Percentiles rank a stretch among this genome's conserved stretches.
phyloP scores from a whole-genome alignment of 2,888 invertebrate species.

The Noctua comes region DNA sequence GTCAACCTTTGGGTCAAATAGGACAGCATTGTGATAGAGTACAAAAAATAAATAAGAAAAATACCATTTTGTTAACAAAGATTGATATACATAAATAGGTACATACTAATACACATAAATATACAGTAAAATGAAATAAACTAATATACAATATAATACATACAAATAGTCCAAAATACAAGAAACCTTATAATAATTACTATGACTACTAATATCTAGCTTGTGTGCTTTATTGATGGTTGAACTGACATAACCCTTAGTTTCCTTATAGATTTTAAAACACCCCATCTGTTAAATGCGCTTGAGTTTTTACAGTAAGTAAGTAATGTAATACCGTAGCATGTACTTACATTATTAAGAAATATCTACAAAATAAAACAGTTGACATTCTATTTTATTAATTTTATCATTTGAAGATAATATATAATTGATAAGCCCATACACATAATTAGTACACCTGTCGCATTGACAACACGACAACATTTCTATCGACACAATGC shows the following conservation, averaged over 20 bases:
- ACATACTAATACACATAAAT: too few species aligned
- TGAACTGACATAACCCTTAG: neutral
- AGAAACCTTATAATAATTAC: too few species aligned
- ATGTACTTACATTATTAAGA: neutral
- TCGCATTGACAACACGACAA: slow-evolving; percentile 5
- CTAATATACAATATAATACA: too few species aligned
- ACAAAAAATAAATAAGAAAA: too few species aligned
- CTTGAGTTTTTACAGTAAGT: neutral
- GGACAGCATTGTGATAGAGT: too few species aligned
- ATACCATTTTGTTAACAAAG: too few species aligned
- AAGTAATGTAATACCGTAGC: neutral
- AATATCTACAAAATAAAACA: slow-evolving; percentile 5
- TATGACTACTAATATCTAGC: too few species aligned
- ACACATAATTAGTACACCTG: slow-evolving; percentile 41
- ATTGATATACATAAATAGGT: too few species aligned
- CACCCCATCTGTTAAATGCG: neutral
- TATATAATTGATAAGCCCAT: slow-evolving; percentile 15
- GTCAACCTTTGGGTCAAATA: too few species aligned
- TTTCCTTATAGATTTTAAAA: neutral
- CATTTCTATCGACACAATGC: slow-evolving; percentile 22
- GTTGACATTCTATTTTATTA: slow-evolving; percentile 6
- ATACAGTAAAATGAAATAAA: too few species aligned
- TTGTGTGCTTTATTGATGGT: too few species aligned
- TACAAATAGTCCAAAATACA: too few species aligned
- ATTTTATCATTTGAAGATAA: neutral